These are phyloP conservation scores for Ornithoptera priamus DNA, from an alignment of 2,888 invertebrate genomes.

Conservation along the genomic window DNA sequence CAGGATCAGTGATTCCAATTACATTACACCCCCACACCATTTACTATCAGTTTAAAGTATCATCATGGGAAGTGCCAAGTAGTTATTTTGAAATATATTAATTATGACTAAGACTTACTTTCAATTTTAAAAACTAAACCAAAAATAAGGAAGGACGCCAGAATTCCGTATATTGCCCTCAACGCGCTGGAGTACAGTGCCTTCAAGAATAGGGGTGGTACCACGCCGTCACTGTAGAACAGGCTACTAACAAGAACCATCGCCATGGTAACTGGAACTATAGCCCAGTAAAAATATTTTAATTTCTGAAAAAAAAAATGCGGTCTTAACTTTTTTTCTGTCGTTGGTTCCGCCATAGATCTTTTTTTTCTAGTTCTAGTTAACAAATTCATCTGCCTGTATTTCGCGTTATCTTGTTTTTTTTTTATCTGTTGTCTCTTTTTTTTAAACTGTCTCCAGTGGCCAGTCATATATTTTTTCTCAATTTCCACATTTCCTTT, in stretches of 20 bases:
- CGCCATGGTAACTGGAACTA: not conserved
- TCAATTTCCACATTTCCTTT: no score
- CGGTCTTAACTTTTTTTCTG: no score
- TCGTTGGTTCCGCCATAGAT: no score
- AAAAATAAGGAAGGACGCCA: not conserved
- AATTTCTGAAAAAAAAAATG: slow-evolving; percentile 5
- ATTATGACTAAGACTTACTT: not conserved
- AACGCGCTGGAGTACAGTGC: not conserved
- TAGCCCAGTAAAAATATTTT: slow-evolving; percentile 2
- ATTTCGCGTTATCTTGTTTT: no score
- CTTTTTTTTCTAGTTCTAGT: no score
- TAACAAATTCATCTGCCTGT: no score
- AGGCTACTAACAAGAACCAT: not conserved
- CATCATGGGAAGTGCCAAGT: not conserved
- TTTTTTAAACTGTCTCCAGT: no score
- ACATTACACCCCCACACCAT: no score
- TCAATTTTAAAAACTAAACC: not conserved
- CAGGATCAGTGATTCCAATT: no score
- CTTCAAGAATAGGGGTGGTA: not conserved
- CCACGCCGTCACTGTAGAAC: not conserved
- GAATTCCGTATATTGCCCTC: not conserved
- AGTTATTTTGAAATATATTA: not conserved
- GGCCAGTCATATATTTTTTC: no score
- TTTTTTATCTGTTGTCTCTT: no score
- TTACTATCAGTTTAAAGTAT: no score